Conservation (phyloP, 2,888 invertebrate species). For the Philonicus albiceps region DNA sequence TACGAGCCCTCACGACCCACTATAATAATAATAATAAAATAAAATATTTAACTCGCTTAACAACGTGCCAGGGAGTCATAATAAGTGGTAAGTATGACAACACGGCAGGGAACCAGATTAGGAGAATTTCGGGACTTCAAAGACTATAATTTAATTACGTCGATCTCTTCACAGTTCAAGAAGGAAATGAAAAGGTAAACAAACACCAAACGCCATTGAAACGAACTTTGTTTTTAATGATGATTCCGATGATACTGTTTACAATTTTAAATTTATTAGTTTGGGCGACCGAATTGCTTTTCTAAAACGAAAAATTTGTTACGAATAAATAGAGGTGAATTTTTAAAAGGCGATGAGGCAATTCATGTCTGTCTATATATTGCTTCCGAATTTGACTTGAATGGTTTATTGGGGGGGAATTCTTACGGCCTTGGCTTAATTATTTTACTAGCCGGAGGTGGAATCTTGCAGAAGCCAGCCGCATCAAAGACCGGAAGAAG, state of each 20-base stretch:
- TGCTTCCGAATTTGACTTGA: not conserved
- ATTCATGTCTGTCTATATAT: not conserved
- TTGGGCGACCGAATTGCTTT: not conserved
- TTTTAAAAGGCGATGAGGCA: not conserved
- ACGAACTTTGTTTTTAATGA: not conserved
- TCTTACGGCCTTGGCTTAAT: constrained; percentile 67
- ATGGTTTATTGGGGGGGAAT: not conserved
- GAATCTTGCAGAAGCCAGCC: constrained; percentile 83
- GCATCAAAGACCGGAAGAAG: constrained; percentile 84
- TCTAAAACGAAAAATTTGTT: not conserved
- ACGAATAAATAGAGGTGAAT: not conserved
- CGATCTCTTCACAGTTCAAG: too few species aligned
- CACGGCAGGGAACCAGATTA: too few species aligned
- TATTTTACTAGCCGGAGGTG: constrained; percentile 80
- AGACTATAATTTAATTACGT: too few species aligned
- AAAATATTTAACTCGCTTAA: too few species aligned
- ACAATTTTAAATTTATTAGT: not conserved
- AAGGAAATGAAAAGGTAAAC: not conserved
- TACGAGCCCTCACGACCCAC: too few species aligned
- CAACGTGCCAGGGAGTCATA: too few species aligned
- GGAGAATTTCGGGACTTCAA: too few species aligned
- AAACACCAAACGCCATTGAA: not conserved
- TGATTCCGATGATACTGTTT: not conserved
- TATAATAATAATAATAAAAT: too few species aligned
- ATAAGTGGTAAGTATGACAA: too few species aligned